A percentile compares a stretch with the other conserved stretches of the same genome.
Conservation (phyloP, 2,888 invertebrate species). For the Polia nebulosa region DNA sequence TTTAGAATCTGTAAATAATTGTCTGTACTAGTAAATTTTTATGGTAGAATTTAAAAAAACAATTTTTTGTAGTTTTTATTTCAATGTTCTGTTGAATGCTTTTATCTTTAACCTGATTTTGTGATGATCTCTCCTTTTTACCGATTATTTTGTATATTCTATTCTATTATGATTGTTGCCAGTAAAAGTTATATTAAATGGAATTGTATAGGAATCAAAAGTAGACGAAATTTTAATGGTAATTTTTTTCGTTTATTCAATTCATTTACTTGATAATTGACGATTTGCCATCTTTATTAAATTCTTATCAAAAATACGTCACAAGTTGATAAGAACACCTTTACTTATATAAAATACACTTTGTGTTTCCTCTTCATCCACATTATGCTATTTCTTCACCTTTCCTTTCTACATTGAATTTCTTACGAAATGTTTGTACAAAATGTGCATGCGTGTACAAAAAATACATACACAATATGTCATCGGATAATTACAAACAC, state of each 20-base stretch:
- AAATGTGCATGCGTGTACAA: constrained; percentile 31
- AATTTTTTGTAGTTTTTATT: too few relatives aligned
- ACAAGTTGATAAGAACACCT: constrained; percentile 33
- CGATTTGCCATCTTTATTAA: not conserved
- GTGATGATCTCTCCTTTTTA: not conserved
- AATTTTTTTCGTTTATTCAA: not conserved
- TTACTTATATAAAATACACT: constrained; percentile 39
- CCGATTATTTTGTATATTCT: too few relatives aligned
- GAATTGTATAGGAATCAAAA: too few relatives aligned
- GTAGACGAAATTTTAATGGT: not conserved
- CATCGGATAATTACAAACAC: too few relatives aligned
- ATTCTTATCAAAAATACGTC: not conserved
- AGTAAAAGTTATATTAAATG: too few relatives aligned
- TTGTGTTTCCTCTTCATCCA: constrained; percentile 41
- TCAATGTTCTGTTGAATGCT: too few relatives aligned
- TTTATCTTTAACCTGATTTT: not conserved
- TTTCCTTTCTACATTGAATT: constrained; percentile 14
- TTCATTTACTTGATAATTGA: not conserved
- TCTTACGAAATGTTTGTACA: not conserved
- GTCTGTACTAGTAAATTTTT: too few relatives aligned
- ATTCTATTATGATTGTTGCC: too few relatives aligned
- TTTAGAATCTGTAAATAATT: too few relatives aligned
- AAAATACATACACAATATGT: too few relatives aligned
- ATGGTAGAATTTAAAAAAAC: too few relatives aligned
- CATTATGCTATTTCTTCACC: constrained; percentile 44